A percentile compares a stretch with the other conserved stretches of the same genome.
phyloP scores from a whole-genome alignment of 2,113 vertebrate species.

The Salminus brasiliensis region DNA sequence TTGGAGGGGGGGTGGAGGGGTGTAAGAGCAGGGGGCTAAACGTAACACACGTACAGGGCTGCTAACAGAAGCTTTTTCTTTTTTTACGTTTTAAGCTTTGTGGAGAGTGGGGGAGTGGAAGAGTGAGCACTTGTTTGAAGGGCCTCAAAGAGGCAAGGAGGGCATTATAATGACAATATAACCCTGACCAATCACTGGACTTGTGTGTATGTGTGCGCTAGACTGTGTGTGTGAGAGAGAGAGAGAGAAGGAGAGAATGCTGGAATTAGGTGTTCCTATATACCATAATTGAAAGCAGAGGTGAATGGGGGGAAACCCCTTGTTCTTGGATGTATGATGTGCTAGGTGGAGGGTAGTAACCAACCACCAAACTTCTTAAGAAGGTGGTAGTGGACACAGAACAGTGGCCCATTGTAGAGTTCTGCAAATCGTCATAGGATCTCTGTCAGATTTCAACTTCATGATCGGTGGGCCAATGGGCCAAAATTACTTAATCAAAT shows the following conservation, averaged over 20 bases:
- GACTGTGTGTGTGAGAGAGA: not conserved
- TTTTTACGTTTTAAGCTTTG: not conserved
- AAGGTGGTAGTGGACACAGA: not conserved
- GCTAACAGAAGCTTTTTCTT: not conserved
- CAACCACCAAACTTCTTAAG: not conserved
- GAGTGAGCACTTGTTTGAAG: conserved; percentile 21
- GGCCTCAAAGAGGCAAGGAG: conserved; percentile 1
- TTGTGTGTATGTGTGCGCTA: not conserved
- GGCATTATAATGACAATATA: conserved; percentile 14
- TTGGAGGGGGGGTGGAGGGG: not conserved
- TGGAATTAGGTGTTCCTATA: not conserved
- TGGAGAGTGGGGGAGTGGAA: not conserved
- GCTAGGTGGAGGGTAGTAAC: conserved; percentile 15
- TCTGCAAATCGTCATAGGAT: not conserved
- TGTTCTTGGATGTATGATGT: conserved; percentile 12
- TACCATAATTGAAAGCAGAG: conserved; percentile 35
- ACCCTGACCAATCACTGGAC: conserved; percentile 10
- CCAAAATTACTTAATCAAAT: too few relatives aligned
- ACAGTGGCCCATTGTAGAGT: not conserved
- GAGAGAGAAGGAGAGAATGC: conserved; percentile 4
- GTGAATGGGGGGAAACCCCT: conserved; percentile 15
- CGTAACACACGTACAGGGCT: not conserved
- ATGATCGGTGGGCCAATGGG: too few relatives aligned
- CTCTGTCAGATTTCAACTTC: not conserved
- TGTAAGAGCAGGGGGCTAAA: conserved; percentile 21